Conservation (phyloP, 2,888 invertebrate species). For the Hyposoter didymator region DNA sequence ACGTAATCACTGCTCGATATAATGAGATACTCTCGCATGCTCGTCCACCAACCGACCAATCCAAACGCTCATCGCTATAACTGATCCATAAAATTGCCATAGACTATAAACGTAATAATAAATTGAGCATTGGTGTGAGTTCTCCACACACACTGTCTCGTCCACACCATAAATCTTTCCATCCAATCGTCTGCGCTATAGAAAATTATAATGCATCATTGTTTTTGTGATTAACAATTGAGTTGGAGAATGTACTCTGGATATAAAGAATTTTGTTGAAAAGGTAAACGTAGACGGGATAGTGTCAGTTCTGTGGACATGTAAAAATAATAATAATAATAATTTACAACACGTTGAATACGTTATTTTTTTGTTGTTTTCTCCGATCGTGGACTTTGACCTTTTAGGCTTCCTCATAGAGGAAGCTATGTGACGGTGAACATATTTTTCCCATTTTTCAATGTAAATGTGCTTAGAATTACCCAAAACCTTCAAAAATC, state of each 20-base stretch:
- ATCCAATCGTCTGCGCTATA: neutral
- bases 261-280: neutral
- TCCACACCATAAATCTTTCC: neutral
- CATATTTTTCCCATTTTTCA: too few species aligned
- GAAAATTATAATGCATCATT: neutral
- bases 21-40: slow-evolving; percentile 26
- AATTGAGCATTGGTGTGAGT: slow-evolving; percentile 7
- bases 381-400: neutral
- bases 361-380: neutral
- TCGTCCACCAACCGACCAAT: slow-evolving; percentile 3
- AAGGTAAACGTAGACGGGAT: neutral
- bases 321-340: neutral
- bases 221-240: neutral
- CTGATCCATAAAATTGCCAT: slow-evolving; percentile 39
- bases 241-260: neutral
- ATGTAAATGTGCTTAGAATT: too few species aligned
- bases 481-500: too few species aligned
- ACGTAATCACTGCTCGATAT: slow-evolving; percentile 34
- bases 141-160: neutral
- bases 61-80: slow-evolving; percentile 1
- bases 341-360: neutral
- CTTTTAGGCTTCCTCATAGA: too few species aligned
- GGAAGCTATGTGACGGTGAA: too few species aligned
- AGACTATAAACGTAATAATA: neutral
- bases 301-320: neutral